Evolutionary conservation across 2,113 vertebrate species (phyloP).

Genomic region (Lampris megalopsis): DNA sequence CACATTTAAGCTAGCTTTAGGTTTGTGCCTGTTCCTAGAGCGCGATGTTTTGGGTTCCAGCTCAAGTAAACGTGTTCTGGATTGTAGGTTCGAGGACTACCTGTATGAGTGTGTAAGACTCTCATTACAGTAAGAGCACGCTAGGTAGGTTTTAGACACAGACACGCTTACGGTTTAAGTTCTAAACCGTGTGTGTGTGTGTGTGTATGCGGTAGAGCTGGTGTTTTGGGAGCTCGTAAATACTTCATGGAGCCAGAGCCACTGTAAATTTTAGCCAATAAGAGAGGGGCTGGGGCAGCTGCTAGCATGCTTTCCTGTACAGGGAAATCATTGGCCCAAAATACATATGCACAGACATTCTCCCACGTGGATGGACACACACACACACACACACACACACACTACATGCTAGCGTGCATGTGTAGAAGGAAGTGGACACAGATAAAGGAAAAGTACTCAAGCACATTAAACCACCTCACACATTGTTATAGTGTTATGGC

Average conservation of each 20-base stretch:
- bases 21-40: not conserved
- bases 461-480: constrained; percentile 22
- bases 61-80: constrained; percentile 24
- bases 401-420: constrained; percentile 15
- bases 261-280: constrained; percentile 83
- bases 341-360: constrained; percentile 23
- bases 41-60: constrained; percentile 53
- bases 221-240: constrained; percentile 82
- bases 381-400: constrained; percentile 16
- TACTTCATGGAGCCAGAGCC: constrained; percentile 82
- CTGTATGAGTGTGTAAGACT: constrained; percentile 43
- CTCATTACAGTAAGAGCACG: constrained; percentile 57
- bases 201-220: constrained; percentile 69
- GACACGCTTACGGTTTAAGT: constrained; percentile 12
- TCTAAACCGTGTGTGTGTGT: constrained; percentile 60
- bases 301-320: constrained; percentile 62
- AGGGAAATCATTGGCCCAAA: constrained; percentile 44
- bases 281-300: constrained; percentile 75
- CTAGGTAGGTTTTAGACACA: constrained; percentile 57
- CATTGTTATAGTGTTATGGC: constrained; percentile 62
- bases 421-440: constrained; percentile 24
- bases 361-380: constrained; percentile 15
- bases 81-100: constrained; percentile 26
- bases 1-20: not conserved
- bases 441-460: constrained; percentile 52